These are phyloP conservation scores for Echinometra lucunter DNA, from an alignment of 53 echinoderm and acorn worm genomes.

Conservation along the genomic window DNA sequence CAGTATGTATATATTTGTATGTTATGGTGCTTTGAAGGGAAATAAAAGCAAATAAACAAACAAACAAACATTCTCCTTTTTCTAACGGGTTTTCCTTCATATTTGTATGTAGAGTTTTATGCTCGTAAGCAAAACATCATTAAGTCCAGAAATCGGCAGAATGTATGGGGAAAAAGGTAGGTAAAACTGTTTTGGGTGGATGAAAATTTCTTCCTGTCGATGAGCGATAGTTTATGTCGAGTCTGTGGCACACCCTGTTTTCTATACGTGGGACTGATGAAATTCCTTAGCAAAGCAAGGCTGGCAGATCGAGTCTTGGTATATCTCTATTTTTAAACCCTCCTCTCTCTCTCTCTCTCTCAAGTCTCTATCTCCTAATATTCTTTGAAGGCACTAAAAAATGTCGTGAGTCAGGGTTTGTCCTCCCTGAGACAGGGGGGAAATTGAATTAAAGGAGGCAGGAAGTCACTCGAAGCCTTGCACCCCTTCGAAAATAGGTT, in stretches of 20 bases:
- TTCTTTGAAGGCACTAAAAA: not conserved
- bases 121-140: not conserved
- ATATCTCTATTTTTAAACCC: constrained; percentile 21
- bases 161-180: not conserved
- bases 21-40: no score
- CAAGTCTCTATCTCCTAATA: not conserved
- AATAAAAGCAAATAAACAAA: no score
- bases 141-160: not conserved
- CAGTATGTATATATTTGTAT: no score
- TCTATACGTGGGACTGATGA: constrained; percentile 3
- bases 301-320: not conserved
- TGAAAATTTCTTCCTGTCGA: not conserved
- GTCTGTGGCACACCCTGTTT: constrained; percentile 33
- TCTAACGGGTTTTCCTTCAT: no score
- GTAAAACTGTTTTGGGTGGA: not conserved
- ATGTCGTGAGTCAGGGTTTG: constrained; percentile 30
- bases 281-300: not conserved
- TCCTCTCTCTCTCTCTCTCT: not conserved
- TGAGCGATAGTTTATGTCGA: not conserved
- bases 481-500: not conserved
- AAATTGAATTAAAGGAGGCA: constrained; percentile 42
- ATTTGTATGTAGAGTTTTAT: no score
- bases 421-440: not conserved
- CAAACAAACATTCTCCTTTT: no score
- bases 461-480: constrained; percentile 10